Conservation (phyloP, 2,888 invertebrate species). For the Leistus spinibarbis region DNA sequence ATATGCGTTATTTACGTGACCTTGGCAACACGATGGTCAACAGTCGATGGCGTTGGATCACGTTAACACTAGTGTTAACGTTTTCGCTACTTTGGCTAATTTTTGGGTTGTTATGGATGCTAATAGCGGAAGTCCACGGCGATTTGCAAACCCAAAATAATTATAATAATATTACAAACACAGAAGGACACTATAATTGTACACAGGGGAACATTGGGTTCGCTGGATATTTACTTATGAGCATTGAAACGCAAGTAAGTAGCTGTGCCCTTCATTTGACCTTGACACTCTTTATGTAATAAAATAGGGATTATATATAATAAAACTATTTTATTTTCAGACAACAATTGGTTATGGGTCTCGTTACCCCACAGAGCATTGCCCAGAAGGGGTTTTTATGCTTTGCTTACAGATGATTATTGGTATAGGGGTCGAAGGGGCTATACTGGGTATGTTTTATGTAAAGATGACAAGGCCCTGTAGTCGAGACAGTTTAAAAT, state of each 20-base stretch:
- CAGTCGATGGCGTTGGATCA: slow-evolving; percentile 74
- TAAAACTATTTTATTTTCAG: slow-evolving; percentile 50
- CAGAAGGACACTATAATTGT: slow-evolving; percentile 54
- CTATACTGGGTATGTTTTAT: slow-evolving; percentile 62
- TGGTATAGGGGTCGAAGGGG: slow-evolving; percentile 61
- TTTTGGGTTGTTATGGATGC: slow-evolving; percentile 81
- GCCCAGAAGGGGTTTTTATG: slow-evolving; percentile 81
- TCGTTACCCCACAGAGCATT: slow-evolving; percentile 80
- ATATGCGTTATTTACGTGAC: slow-evolving; percentile 55
- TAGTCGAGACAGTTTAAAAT: slow-evolving; percentile 51
- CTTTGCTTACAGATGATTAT: slow-evolving; percentile 75
- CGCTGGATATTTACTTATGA: slow-evolving; percentile 76
- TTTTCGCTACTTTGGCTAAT: slow-evolving; percentile 78
- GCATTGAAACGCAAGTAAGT: slow-evolving; percentile 82
- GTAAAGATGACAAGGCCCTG: slow-evolving; percentile 71
- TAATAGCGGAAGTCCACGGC: slow-evolving; percentile 75
- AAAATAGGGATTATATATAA: neutral
- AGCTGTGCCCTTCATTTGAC: neutral
- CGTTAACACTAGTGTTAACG: slow-evolving; percentile 65
- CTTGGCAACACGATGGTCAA: slow-evolving; percentile 70
- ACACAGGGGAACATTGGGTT: slow-evolving; percentile 67
- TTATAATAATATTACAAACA: neutral
- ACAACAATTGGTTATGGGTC: slow-evolving; percentile 84
- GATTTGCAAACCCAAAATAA: slow-evolving; percentile 70
- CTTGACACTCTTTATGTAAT: neutral